Evolutionary conservation across 2,113 vertebrate genomes (phyloP), one percentile per base, ranked within the genome.

Genomic region (Ctenomys sociabilis): DNA sequence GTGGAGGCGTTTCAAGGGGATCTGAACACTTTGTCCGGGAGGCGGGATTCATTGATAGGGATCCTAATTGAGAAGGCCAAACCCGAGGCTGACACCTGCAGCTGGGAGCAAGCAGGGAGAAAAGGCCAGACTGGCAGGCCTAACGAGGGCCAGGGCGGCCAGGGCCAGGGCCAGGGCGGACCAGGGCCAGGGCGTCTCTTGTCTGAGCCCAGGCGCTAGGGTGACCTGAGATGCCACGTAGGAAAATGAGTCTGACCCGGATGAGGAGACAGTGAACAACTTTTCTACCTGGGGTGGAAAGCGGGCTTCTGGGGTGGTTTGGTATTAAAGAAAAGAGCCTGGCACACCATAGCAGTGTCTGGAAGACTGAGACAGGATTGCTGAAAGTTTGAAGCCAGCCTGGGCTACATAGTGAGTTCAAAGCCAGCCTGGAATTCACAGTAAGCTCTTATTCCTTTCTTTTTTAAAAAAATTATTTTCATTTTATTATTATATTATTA

Each of bases 141-240:
- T 12, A 52, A 12, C 49, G 49, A 52, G 52, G 0, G 97, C 94
- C 81, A 1, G 85, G 84, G 84, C 40, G 10, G n/a, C 49, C n/a
- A 52, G 52, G 0, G 97, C 94, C 81, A 1, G 85, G 49, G 12
- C 49, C 49, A 49, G 49, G 49, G 49, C 49, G 49, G 49, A 6
- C 49, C 81, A 1, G 85, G 83, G 84, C 40, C 81, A 1, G 85
- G 83, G 84, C 40, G 9, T 98, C 98, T 5, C 98, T 61, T 96
- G 73, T n/a, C 81, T 96, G 85, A 97, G 49, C 77, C 77, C 12
- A 49, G 37, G 19, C 32, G 64, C 28, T 32, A 30, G 9, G 49
- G 9, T 81, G 77, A 14, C 82, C 57, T 21, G 35, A 7, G 4
- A 28, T 64, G 37, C 12, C 30, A 26, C 32, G 3, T 61, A 66